phyloP scores from a whole-genome alignment of 2,888 invertebrate species.

The Pachycephus smyrnensis region DNA sequence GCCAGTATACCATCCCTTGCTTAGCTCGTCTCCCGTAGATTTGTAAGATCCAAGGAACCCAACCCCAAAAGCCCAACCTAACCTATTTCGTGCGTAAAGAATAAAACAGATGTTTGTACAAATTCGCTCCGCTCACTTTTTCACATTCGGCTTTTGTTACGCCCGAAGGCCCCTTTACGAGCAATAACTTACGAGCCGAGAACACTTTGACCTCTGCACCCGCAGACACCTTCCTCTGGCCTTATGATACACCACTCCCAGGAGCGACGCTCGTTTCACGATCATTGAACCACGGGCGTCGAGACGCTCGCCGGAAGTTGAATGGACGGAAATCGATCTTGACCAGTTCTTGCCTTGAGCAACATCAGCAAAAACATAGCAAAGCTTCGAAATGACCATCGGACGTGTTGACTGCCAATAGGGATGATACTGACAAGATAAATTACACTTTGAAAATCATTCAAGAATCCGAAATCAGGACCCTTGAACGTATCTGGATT shows the following conservation, averaged over 20 bases:
- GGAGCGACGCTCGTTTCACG: not conserved
- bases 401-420: not conserved
- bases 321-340: not conserved
- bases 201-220: not conserved
- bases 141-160: not conserved
- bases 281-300: not conserved
- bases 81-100: not conserved
- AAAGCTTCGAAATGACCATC: not conserved
- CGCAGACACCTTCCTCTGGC: not conserved
- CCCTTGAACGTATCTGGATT: not conserved
- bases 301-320: not conserved
- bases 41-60: not conserved
- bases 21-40: not conserved
- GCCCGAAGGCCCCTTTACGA: not conserved
- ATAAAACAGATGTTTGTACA: slow-evolving; percentile 5
- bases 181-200: not conserved
- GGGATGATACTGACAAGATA: not conserved
- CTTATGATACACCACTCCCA: not conserved
- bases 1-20: not conserved
- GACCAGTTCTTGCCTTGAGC: not conserved
- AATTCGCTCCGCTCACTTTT: not conserved
- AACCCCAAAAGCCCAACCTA: not conserved
- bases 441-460: not conserved
- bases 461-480: not conserved
- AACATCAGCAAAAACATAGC: not conserved